Evolutionary conservation across 2,888 invertebrate genomes (phyloP).

Genomic region (Mamestra brassicae): DNA sequence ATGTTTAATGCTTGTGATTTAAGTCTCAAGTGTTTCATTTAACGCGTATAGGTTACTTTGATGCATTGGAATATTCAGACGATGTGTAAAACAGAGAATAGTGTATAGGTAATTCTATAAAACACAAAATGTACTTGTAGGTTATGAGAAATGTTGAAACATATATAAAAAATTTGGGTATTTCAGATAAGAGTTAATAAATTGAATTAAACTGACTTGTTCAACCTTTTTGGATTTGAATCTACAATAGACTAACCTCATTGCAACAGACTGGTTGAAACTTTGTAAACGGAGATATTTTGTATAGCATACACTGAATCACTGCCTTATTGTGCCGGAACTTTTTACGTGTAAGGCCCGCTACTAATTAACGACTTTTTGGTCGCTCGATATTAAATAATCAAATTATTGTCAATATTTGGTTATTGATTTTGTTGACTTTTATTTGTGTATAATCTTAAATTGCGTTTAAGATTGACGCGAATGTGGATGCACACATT

Average conservation of each 20-base stretch:
- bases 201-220: conserved; percentile 85
- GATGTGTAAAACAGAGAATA: conserved; percentile 86
- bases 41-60: conserved; percentile 82
- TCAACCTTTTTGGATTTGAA: conserved; percentile 91
- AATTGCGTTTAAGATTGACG: conserved; percentile 65
- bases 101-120: conserved; percentile 88
- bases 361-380: conserved; percentile 73
- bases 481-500: conserved; percentile 62
- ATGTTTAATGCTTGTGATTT: conserved; percentile 71
- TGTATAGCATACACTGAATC: conserved; percentile 90
- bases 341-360: conserved; percentile 77
- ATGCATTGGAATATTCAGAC: conserved; percentile 86
- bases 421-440: conserved; percentile 68
- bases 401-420: conserved; percentile 65
- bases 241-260: conserved; percentile 90
- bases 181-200: conserved; percentile 88
- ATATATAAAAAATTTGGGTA: conserved; percentile 86
- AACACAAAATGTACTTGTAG: conserved; percentile 90
- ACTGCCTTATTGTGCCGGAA: conserved; percentile 91
- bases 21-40: conserved; percentile 76
- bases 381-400: conserved; percentile 66
- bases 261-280: conserved; percentile 89
- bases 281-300: conserved; percentile 89
- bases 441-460: conserved; percentile 62
- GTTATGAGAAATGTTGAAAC: conserved; percentile 89